phyloP scores from a whole-genome alignment of 2,888 invertebrate genomes.

The Brenthis ino region DNA sequence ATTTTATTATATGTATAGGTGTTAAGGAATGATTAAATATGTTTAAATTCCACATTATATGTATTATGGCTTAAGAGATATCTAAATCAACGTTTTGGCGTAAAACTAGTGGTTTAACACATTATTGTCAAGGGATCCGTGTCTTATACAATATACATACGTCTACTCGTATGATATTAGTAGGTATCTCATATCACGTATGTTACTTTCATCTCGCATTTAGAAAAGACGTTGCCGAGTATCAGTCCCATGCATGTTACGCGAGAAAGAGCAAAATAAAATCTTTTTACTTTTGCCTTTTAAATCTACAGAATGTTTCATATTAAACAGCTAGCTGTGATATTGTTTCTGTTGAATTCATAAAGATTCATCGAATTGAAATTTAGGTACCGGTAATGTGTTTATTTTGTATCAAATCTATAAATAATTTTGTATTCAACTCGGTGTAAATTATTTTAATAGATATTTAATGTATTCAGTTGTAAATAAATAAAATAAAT shows the following conservation, averaged over 20 bases:
- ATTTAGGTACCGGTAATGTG: too few relatives aligned
- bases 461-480: too few relatives aligned
- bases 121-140: conserved; percentile 2
- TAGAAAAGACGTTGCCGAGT: conserved; percentile 11
- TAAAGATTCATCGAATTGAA: too few relatives aligned
- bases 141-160: neutral
- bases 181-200: conserved; percentile 1
- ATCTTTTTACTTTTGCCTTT: conserved; percentile 9
- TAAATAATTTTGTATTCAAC: too few relatives aligned
- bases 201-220: conserved; percentile 18
- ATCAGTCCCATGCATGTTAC: neutral
- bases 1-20: too few relatives aligned
- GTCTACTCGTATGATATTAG: conserved; percentile 3
- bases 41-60: too few relatives aligned
- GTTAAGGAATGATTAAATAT: too few relatives aligned
- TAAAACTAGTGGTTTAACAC: conserved; percentile 13
- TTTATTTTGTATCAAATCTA: too few relatives aligned
- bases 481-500: too few relatives aligned
- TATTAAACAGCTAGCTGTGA: neutral
- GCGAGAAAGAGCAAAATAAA: conserved; percentile 1
- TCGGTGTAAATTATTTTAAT: too few relatives aligned
- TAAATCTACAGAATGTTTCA: neutral
- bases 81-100: neutral
- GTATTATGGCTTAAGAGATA: too few relatives aligned
- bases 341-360: neutral